Conservation (phyloP, 2,797 vertebrate genomes). For the Paratrypauchen microcephalus region DNA sequence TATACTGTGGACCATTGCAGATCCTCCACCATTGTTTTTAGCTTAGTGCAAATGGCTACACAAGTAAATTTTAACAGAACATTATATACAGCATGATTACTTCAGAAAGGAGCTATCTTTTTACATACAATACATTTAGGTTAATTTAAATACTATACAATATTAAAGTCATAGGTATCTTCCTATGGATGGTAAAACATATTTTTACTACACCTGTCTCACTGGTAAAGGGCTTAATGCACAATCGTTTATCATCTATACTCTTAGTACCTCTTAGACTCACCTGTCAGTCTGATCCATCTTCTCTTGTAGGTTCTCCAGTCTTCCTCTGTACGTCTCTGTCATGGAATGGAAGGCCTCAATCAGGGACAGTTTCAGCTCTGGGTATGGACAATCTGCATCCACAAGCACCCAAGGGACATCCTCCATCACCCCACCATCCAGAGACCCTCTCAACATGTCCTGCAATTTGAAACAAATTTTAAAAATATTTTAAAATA, state of each 20-base stretch:
- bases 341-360: slow-evolving; percentile 80
- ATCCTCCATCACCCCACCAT: slow-evolving; percentile 45
- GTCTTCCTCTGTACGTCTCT: slow-evolving; percentile 71
- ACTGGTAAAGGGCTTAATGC: not conserved
- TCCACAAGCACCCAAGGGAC: slow-evolving; percentile 79
- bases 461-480: slow-evolving; percentile 55
- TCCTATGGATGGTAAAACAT: not conserved
- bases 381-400: slow-evolving; percentile 83
- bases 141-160: too few species aligned
- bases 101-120: too few species aligned
- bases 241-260: not conserved
- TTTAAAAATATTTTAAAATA: not conserved
- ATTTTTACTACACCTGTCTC: not conserved
- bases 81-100: too few species aligned
- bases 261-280: not conserved
- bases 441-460: slow-evolving; percentile 46
- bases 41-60: too few species aligned
- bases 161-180: too few species aligned
- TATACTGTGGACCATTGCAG: too few species aligned
- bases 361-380: slow-evolving; percentile 80
- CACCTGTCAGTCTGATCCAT: slow-evolving; percentile 78
- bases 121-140: too few species aligned
- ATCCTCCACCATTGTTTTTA: too few species aligned
- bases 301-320: slow-evolving; percentile 72
- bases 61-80: too few species aligned